Evolutionary conservation across 2,797 vertebrate genomes (phyloP), one percentile per base, ranked within the genome.

Genomic region (Morelia viridis): DNA sequence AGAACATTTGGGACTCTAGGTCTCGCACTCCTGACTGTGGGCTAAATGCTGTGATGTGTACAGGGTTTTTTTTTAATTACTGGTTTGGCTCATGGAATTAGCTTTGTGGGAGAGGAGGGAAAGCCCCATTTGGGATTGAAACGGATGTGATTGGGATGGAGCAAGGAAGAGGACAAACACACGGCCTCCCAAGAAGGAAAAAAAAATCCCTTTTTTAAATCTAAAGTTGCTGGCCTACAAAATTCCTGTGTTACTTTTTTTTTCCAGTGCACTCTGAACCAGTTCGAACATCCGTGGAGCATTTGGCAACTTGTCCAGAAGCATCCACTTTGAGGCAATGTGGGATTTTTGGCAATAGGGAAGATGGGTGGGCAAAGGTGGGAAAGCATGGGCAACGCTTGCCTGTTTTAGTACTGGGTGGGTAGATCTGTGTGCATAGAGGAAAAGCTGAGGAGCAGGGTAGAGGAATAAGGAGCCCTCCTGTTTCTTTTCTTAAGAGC

Each of bases 11-110:
- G 96, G 96, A 94, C 95, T 94, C 86, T 76, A 93, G 94, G 94
- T 86, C 87, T 93, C 96, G 64, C 56, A 65, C 92, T 94, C 62
- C 92, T n/a, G 87, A 76, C 83, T 62, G 90, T 35, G 92, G 94
- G 96, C 76, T 93, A 91, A 96, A 95, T 93, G 96, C 97, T 96
- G 28, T 94, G 90, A 96, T 95, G 95, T 95, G 95, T 92, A 87
- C 94, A 93, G 95, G 97, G 95, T 12, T 86, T 95, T 76, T 76
- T 46, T 24, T 1, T 12, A 80, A 11, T 41, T 94, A 84, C 87
- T 90, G 93, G 95, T 97, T 88, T 96, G 98, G 97, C 97, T 98
- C 98, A 97, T 97, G 98, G 98, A 97, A 98, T 98, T 94, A 96
- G 93, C 95, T 92, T 83, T 2, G 24, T 13, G 12, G 8, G n/a